A percentile compares a stretch with the other conserved stretches of the same genome.
These are phyloP conservation scores for Strix aluco DNA, from an alignment of 2,113 vertebrate genomes.

Conservation along the genomic window DNA sequence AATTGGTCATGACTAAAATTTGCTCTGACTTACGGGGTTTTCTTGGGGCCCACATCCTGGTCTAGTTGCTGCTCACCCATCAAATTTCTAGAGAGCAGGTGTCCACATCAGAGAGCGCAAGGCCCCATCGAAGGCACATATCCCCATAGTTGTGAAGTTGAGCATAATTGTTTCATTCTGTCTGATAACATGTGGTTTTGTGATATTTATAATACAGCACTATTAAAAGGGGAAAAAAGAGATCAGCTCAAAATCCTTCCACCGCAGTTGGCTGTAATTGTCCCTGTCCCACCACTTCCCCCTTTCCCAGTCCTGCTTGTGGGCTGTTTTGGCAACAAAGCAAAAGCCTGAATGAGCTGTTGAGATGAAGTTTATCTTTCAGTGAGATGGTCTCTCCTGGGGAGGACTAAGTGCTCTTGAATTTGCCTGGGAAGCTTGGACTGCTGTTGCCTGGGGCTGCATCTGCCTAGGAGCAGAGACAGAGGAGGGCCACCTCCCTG, in stretches of 20 bases:
- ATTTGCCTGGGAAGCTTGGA: background rate
- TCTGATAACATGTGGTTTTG: conserved; percentile 63
- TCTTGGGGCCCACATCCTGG: conserved; percentile 30
- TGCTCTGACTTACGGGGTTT: background rate
- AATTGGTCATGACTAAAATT: background rate
- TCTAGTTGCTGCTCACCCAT: conserved; percentile 33
- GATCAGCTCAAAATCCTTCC: conserved; percentile 45
- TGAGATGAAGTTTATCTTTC: conserved; percentile 35
- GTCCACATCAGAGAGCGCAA: conserved; percentile 52
- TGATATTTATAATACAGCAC: conserved; percentile 47
- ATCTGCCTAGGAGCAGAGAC: background rate
- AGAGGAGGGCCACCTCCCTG: background rate
- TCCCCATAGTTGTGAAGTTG: background rate
- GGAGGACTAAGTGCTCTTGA: background rate
- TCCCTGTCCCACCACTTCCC: conserved; percentile 65
- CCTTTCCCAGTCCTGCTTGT: conserved; percentile 35
- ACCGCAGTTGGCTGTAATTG: conserved; percentile 61
- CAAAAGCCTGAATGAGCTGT: conserved; percentile 43
- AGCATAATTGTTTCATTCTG: conserved; percentile 64
- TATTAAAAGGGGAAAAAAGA: conserved; percentile 59
- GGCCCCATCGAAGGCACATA: background rate
- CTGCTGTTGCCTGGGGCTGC: background rate
- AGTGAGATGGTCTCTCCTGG: background rate
- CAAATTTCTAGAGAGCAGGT: conserved; percentile 42
- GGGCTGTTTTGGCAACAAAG: conserved; percentile 40